phyloP scores from a whole-genome alignment of 2,888 invertebrate species.

The Acleris literana region DNA sequence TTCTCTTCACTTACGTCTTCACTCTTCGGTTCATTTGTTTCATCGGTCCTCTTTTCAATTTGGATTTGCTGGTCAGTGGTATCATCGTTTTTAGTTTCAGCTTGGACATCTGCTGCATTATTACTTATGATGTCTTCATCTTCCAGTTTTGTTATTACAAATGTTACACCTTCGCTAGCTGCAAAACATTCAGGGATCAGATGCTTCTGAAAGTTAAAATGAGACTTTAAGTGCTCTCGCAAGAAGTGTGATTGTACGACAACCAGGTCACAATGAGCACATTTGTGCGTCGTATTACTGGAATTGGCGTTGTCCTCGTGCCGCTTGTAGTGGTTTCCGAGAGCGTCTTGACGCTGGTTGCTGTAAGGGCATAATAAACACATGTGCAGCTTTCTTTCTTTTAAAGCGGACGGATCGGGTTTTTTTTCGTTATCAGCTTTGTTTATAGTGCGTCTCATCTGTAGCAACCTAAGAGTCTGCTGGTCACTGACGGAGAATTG shows the following conservation, averaged over 20 bases:
- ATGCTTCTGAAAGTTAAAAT: slow-evolving; percentile 86
- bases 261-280: slow-evolving; percentile 92
- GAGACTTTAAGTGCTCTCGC: slow-evolving; percentile 91
- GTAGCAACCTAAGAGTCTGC: slow-evolving; percentile 84
- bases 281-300: slow-evolving; percentile 85
- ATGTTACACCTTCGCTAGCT: slow-evolving; percentile 84
- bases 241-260: slow-evolving; percentile 89
- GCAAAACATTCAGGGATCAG: slow-evolving; percentile 84
- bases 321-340: slow-evolving; percentile 89
- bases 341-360: slow-evolving; percentile 87
- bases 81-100: slow-evolving; percentile 19
- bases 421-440: slow-evolving; percentile 63
- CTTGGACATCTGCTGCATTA: slow-evolving; percentile 2
- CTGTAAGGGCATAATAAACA: slow-evolving; percentile 93
- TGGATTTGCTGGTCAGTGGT: slow-evolving; percentile 6
- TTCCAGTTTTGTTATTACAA: slow-evolving; percentile 79
- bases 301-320: slow-evolving; percentile 85
- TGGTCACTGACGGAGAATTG: slow-evolving; percentile 85
- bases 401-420: slow-evolving; percentile 71
- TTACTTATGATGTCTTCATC: slow-evolving; percentile 59
- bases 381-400: slow-evolving; percentile 85
- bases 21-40: slow-evolving; percentile 5
- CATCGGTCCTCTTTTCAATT: slow-evolving; percentile 6
- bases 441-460: slow-evolving; percentile 78
- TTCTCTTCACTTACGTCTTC: slow-evolving; percentile 5